phyloP scores from a whole-genome alignment of 2,113 vertebrate species.

The Coryphaenoides rupestris region DNA sequence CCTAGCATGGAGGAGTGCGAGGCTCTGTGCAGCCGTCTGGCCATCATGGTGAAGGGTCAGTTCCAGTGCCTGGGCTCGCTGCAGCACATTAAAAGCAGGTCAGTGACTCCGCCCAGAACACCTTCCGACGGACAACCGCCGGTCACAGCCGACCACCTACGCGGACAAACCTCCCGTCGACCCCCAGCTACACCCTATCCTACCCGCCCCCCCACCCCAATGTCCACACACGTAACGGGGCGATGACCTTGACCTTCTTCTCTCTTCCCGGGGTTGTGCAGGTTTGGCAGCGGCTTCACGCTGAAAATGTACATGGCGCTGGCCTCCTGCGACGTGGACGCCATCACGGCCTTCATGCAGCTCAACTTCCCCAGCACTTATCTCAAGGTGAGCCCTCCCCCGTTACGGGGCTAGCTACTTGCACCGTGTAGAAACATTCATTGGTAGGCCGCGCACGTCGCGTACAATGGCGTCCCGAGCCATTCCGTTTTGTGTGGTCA shows the following conservation, averaged over 20 bases:
- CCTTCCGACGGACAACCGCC: neutral
- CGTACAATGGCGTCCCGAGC: no score
- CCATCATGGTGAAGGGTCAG: constrained; percentile 95
- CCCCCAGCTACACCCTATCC: no score
- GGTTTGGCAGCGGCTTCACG: constrained; percentile 96
- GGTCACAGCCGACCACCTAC: neutral
- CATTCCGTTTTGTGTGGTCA: no score
- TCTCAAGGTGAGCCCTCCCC: constrained; percentile 81
- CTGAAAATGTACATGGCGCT: constrained; percentile 92
- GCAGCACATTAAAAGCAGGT: constrained; percentile 99
- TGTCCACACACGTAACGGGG: constrained; percentile 19
- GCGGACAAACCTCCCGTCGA: neutral
- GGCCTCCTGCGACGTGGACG: constrained; percentile 70
- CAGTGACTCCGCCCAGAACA: constrained; percentile 53
- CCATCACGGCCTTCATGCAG: constrained; percentile 89
- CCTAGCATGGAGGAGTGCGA: constrained; percentile 96
- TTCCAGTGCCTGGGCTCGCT: constrained; percentile 93
- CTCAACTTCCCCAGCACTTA: constrained; percentile 84
- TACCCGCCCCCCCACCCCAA: neutral
- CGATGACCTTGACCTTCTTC: constrained; percentile 30
- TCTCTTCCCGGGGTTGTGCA: constrained; percentile 53
- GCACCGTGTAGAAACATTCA: no score
- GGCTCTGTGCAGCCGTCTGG: constrained; percentile 90
- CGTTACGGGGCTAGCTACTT: neutral
- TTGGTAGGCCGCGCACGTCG: no score